Evolutionary conservation across 2,888 invertebrate species (phyloP), one percentile per base, ranked within the genome.

Genomic region (Drosophila maculinotata): DNA sequence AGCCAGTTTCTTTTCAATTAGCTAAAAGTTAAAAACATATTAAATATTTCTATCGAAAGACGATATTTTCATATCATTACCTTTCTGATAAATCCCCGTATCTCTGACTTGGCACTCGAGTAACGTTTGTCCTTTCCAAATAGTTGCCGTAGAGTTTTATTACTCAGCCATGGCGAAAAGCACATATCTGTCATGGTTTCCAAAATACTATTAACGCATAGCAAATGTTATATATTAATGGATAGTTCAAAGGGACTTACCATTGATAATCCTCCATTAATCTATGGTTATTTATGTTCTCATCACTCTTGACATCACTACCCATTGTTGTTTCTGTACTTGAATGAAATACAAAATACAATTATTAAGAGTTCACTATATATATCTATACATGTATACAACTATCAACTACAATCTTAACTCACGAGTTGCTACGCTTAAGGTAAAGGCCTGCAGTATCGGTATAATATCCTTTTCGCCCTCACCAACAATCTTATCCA

Each of bases 251-350:
- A 33, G 45, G n/a, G 8, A 65, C 68, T 66, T 77, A 91, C 90
- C 85, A 82, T 62, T 90, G 87, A 58, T 87, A 90, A 15, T 70
- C 76, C n/a, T 74, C 59, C n/a, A 90, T 45, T 2, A 90, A 47
- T 12, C 72, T 74, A 12, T 74, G 71, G n/a, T 68, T 82, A 31
- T 51, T 77, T 17, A 63, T 36, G 45, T 23, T 69, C 12, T 58
- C 67, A 23, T 48, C 62, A 8, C 62, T 53, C 8, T 75, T 81
- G 7, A 77, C 79, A 48, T 87, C 81, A 36, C 74, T 84, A 0
- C 91, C 91, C 91, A 91, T 91, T 8, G 91, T 91, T 0, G 90
- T 91, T 69, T 89, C 90, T 90, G 48, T 26, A 45, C 38, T 35
- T 39, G 15, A 57, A 38, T 35, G 0, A 53, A 41, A 17, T 14